A percentile compares a stretch with the other conserved stretches of the same genome.
Conservation (phyloP, 2,888 invertebrate species). For the Subacronicta megacephala region DNA sequence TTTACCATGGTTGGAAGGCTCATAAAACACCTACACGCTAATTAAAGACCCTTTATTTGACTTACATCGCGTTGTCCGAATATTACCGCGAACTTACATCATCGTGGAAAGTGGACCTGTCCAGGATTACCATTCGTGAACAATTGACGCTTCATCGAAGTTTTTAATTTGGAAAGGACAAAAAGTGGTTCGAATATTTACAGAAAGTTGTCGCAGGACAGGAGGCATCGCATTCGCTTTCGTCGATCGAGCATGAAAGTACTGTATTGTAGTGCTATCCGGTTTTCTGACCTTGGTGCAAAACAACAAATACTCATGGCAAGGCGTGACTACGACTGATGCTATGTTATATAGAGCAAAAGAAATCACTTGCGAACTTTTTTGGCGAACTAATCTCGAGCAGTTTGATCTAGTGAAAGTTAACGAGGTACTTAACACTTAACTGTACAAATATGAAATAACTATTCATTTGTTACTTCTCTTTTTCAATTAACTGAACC, state of each 20-base stretch:
- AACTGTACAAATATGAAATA: conserved; percentile 51
- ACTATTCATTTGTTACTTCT: conserved; percentile 45
- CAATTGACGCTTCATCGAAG: conserved; percentile 83
- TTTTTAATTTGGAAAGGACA: conserved; percentile 83
- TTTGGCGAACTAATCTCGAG: conserved; percentile 70
- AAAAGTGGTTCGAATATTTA: conserved; percentile 82
- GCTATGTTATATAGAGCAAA: conserved; percentile 77
- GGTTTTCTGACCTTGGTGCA: conserved; percentile 83
- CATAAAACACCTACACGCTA: conserved; percentile 75
- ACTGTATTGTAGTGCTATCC: conserved; percentile 76
- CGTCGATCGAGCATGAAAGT: conserved; percentile 83
- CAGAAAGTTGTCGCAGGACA: conserved; percentile 85
- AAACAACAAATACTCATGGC: conserved; percentile 68
- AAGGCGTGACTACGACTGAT: conserved; percentile 74
- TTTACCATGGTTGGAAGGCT: conserved; percentile 48
- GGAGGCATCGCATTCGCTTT: conserved; percentile 83
- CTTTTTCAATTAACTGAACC: conserved; percentile 44
- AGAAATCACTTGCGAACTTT: conserved; percentile 78
- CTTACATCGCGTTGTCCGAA: conserved; percentile 69
- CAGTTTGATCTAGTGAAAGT: conserved; percentile 83
- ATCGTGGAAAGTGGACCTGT: conserved; percentile 84
- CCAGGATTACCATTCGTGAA: conserved; percentile 69
- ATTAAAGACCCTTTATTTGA: conserved; percentile 79
- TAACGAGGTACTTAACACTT: conserved; percentile 54
- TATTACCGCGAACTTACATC: conserved; percentile 67